Evolutionary conservation across 2,113 vertebrate species (phyloP).

Genomic region (Sciurus niger): DNA sequence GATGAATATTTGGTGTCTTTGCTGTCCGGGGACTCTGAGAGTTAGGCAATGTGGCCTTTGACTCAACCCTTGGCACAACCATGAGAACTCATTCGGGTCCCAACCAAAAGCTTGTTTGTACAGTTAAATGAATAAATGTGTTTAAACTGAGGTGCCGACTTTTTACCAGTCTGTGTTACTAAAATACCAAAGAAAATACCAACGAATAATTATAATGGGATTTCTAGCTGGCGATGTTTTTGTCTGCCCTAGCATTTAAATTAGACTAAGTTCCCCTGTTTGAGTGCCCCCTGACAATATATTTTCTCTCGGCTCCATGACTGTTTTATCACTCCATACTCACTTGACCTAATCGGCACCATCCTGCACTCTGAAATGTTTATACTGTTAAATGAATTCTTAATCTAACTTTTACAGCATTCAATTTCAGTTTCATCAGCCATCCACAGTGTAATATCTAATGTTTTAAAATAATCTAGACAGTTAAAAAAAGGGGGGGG

Average conservation of each 20-base stretch:
- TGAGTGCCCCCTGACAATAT: constrained; percentile 85
- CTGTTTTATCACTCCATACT: constrained; percentile 80
- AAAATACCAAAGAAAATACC: constrained; percentile 80
- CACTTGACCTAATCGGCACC: constrained; percentile 82
- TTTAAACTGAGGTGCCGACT: constrained; percentile 66
- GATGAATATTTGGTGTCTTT: constrained; percentile 63
- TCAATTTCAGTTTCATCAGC: constrained; percentile 83
- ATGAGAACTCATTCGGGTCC: constrained; percentile 54
- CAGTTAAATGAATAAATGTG: constrained; percentile 65
- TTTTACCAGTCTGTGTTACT: constrained; percentile 62
- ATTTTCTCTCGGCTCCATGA: constrained; percentile 81
- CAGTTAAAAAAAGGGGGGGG: constrained; percentile 49
- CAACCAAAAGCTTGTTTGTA: constrained; percentile 74
- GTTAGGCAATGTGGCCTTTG: constrained; percentile 73
- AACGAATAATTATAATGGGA: constrained; percentile 79
- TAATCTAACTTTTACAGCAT: constrained; percentile 83
- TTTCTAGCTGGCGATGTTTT: constrained; percentile 66
- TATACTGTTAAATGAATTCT: constrained; percentile 83
- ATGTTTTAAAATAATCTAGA: constrained; percentile 84
- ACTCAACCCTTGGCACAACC: constrained; percentile 77
- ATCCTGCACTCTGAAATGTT: constrained; percentile 82
- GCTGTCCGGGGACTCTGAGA: constrained; percentile 72
- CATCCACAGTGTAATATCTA: constrained; percentile 75
- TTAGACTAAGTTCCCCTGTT: constrained; percentile 77
- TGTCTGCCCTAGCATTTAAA: constrained; percentile 80